Conservation (phyloP, 2,888 invertebrate genomes). For the Pardosa pseudoannulata region DNA sequence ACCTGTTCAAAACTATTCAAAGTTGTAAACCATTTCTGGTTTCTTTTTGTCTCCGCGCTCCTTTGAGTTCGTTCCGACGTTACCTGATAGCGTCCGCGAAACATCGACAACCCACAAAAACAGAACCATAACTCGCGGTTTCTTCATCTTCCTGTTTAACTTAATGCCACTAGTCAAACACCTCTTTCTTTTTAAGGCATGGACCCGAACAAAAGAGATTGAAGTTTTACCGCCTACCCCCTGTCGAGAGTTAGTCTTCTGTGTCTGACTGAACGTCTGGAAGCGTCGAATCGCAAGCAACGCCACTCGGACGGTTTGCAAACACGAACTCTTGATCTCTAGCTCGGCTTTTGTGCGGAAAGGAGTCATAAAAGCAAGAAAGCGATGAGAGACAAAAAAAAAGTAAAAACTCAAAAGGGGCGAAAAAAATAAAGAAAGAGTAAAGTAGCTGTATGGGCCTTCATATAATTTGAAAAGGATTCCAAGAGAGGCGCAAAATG, state of each 20-base stretch:
- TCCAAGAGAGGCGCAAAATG: no score
- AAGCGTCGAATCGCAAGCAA: background rate
- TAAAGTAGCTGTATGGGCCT: background rate
- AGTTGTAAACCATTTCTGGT: no score
- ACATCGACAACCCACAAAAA: no score
- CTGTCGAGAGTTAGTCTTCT: background rate
- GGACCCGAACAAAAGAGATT: background rate
- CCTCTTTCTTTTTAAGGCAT: background rate
- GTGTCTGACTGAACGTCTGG: background rate
- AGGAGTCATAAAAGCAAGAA: background rate
- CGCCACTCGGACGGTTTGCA: background rate
- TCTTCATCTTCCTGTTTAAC: background rate
- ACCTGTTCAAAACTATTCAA: no score
- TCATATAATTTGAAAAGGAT: background rate
- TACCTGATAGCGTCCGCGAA: no score
- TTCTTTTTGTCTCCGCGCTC: no score
- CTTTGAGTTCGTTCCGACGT: no score
- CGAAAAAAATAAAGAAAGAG: no score
- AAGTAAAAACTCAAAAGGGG: no score
- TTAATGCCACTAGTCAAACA: background rate
- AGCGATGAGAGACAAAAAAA: background rate
- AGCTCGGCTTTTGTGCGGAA: background rate
- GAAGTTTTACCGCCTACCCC: background rate
- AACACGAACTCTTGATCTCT: conserved; percentile 2
- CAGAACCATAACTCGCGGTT: background rate